A percentile compares a stretch with the other conserved stretches of the same genome.
Conservation (phyloP, 2,888 invertebrate genomes). For the Folsomia candida region DNA sequence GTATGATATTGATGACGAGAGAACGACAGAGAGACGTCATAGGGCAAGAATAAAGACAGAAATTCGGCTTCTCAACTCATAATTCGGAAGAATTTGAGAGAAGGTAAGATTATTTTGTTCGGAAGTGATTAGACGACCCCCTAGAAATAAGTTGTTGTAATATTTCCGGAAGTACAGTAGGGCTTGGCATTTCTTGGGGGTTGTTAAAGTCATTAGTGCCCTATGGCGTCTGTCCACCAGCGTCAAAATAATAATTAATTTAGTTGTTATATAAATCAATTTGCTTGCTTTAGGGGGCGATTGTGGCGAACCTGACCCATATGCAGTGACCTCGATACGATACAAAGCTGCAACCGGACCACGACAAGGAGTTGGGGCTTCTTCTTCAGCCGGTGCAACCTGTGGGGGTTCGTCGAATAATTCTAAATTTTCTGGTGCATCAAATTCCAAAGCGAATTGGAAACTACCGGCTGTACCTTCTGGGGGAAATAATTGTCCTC, state of each 20-base stretch:
- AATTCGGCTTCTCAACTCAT: neutral
- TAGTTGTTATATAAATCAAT: neutral
- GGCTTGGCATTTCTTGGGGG: too few relatives aligned
- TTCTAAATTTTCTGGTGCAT: neutral
- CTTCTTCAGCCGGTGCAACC: neutral
- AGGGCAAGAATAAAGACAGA: constrained; percentile 15
- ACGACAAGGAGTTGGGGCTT: neutral
- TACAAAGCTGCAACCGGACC: constrained; percentile 15
- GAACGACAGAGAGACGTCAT: constrained; percentile 23
- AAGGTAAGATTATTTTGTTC: neutral
- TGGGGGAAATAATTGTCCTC: constrained; percentile 26
- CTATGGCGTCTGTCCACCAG: constrained; percentile 21
- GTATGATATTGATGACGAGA: neutral
- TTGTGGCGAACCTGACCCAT: neutral
- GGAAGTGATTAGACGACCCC: too few relatives aligned
- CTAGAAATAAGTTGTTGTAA: too few relatives aligned
- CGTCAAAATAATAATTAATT: neutral
- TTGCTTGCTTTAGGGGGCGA: neutral
- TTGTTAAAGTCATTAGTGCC: too few relatives aligned
- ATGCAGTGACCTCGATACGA: constrained; percentile 1
- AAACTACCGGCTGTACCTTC: neutral
- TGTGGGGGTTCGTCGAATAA: too few relatives aligned
- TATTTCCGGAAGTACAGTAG: too few relatives aligned
- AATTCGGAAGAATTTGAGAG: neutral
- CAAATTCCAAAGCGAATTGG: neutral